Conservation (phyloP, 2,888 invertebrate genomes). For the Notodonta ziczac region DNA sequence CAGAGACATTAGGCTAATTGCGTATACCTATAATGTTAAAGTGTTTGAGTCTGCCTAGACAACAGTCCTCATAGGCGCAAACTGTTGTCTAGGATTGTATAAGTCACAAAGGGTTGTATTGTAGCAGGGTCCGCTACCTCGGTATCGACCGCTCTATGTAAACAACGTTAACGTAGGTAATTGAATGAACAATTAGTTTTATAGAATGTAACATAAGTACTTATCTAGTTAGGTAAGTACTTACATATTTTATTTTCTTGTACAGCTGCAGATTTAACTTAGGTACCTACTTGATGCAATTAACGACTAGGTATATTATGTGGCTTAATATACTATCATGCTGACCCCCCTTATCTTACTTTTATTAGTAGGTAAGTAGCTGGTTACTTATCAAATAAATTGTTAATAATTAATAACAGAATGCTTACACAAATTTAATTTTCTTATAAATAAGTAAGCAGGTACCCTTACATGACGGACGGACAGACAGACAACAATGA, state of each 20-base stretch:
- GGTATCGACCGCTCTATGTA: constrained; percentile 32
- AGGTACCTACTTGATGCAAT: not conserved
- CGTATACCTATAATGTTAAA: no score
- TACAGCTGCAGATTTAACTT: not conserved
- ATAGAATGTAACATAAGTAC: not conserved
- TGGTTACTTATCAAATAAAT: not conserved
- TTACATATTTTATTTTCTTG: not conserved
- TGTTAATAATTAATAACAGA: no score
- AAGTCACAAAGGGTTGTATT: constrained; percentile 17
- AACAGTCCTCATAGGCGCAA: not conserved
- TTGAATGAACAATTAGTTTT: constrained; percentile 20
- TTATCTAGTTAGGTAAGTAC: no score
- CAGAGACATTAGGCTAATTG: no score
- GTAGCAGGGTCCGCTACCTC: constrained; percentile 15
- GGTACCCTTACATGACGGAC: not conserved
- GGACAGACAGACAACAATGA: not conserved
- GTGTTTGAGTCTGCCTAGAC: no score
- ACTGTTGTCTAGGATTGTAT: constrained; percentile 1
- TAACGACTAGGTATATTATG: not conserved
- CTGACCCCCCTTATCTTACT: not conserved
- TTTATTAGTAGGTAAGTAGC: not conserved
- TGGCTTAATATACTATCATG: not conserved
- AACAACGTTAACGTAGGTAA: constrained; percentile 27
- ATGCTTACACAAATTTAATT: no score
- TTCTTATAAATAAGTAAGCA: no score